These are phyloP conservation scores for Rutilus rutilus DNA, from an alignment of 2,113 vertebrate genomes.

Conservation along the genomic window DNA sequence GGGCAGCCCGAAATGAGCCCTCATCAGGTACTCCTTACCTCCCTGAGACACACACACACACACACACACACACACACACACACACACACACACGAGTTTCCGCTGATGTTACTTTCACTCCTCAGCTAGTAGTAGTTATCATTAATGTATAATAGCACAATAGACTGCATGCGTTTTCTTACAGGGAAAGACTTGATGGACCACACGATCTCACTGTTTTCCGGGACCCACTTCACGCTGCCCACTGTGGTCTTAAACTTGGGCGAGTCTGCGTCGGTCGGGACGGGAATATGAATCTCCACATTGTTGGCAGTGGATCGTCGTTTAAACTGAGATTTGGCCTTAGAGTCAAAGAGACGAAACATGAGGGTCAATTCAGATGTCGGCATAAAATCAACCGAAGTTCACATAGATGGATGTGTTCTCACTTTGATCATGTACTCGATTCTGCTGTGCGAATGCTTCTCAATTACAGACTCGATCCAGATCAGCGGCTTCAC, in stretches of 20 bases:
- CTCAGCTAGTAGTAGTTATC: background rate
- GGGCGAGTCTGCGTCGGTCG: slow-evolving; percentile 95
- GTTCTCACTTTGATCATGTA: slow-evolving; percentile 95
- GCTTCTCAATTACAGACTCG: slow-evolving; percentile 97
- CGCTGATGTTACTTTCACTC: background rate
- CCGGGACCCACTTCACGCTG: slow-evolving; percentile 97
- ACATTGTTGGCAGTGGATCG: slow-evolving; percentile 97
- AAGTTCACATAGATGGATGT: background rate
- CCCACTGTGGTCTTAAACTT: slow-evolving; percentile 99
- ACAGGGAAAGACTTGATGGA: slow-evolving; percentile 99
- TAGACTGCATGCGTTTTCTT: slow-evolving; percentile 54
- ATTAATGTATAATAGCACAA: too few species aligned
- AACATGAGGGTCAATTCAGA: background rate
- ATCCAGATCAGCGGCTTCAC: slow-evolving; percentile 99
- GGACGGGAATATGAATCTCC: slow-evolving; percentile 98
- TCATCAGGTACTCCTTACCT: slow-evolving; percentile 96
- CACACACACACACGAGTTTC: background rate
- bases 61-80: slow-evolving; percentile 2
- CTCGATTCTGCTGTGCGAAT: slow-evolving; percentile 97
- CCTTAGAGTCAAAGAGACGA: slow-evolving; percentile 70
- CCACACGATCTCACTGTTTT: slow-evolving; percentile 98
- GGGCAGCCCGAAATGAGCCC: slow-evolving; percentile 95
- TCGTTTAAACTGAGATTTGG: slow-evolving; percentile 97
- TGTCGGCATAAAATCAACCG: background rate
- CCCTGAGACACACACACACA: slow-evolving; percentile 74